phyloP scores from a whole-genome alignment of 1,140 invertebrate species.

The Brachionus rubens region DNA sequence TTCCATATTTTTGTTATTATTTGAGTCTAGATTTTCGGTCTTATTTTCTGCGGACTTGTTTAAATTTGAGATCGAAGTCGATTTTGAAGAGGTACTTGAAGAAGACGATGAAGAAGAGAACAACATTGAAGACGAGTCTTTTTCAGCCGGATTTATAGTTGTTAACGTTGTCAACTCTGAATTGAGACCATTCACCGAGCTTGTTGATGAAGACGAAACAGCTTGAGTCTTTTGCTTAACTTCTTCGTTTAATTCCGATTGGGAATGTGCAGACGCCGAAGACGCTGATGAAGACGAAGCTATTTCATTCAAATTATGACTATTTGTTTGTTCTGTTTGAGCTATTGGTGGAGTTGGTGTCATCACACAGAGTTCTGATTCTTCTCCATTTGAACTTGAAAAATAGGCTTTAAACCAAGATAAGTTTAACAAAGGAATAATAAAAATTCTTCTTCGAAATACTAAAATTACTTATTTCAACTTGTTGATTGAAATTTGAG shows the following conservation, averaged over 20 bases:
- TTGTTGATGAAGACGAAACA: neutral
- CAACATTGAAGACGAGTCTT: neutral
- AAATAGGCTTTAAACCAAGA: neutral
- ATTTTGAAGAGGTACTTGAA: neutral
- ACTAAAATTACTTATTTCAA: slow-evolving; percentile 3
- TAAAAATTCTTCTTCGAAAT: too few species aligned
- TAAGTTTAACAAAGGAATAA: neutral
- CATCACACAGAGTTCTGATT: neutral
- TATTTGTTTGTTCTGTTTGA: neutral
- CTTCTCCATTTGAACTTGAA: neutral
- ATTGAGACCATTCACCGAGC: neutral
- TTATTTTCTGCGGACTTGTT: neutral
- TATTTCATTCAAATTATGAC: neutral
- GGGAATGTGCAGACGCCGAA: neutral
- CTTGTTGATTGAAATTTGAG: neutral
- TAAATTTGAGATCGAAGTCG: neutral
- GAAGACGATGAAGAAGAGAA: neutral
- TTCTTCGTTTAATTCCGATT: slow-evolving; percentile 2
- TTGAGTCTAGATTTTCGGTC: neutral
- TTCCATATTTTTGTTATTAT: slow-evolving; percentile 21
- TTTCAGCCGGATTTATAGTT: slow-evolving; percentile 1
- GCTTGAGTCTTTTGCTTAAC: neutral
- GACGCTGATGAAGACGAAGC: slow-evolving; percentile 6
- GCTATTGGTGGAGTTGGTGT: slow-evolving; percentile 6
- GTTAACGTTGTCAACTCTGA: slow-evolving; percentile 13